Evolutionary conservation across 1,140 invertebrate species (phyloP), one percentile per base, ranked within the genome.

Genomic region (Oncopeltus fasciatus): DNA sequence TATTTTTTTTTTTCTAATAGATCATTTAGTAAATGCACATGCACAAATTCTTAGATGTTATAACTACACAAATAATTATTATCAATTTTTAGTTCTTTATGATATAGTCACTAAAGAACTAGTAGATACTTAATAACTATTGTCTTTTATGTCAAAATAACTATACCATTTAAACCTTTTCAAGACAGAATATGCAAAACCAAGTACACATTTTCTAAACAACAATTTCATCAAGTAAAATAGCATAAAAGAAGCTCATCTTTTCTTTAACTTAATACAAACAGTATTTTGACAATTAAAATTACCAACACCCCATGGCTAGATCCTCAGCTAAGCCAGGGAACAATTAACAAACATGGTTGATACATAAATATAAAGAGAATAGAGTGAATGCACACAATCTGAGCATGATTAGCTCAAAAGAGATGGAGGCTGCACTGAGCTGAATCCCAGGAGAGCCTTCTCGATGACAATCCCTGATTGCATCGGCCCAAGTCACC

Each of bases 111-210:
- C 20, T 24, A 24, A 53, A 14, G 16, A 53, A 53, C 11, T 24
- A 53, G 20, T 53, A 53, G 26, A 53, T 26, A 53, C 49, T 53
- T 53, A 53, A 53, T 24, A 53, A 24, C 49, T 53, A 53, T 53
- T 53, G 49, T 53, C 49, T 53, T 53, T 53, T 53, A 53, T 24
- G 18, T 53, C 49, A 18, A 53, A 24, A 53, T 24, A 53, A 24
- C 49, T 24, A 53, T 24, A 53, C 21, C 21, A 53, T 16, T 8
- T 26, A 18, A 46, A 46, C 21, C 21, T 20, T 46, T 20, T 46
- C 21, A 46, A 12, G 44, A 20, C n/a, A 46, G 21, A 46, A 20
- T 5, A 46, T 24, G 26, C 21, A 53, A 38, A 8, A 38, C 31
- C 2, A 53, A 24, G 21, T 53, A 11, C 24, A 18, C 21, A 24